A percentile compares a stretch with the other conserved stretches of the same genome.
These are phyloP conservation scores for Podocnemis expansa DNA, from an alignment of 2,113 vertebrate genomes.

Conservation along the genomic window DNA sequence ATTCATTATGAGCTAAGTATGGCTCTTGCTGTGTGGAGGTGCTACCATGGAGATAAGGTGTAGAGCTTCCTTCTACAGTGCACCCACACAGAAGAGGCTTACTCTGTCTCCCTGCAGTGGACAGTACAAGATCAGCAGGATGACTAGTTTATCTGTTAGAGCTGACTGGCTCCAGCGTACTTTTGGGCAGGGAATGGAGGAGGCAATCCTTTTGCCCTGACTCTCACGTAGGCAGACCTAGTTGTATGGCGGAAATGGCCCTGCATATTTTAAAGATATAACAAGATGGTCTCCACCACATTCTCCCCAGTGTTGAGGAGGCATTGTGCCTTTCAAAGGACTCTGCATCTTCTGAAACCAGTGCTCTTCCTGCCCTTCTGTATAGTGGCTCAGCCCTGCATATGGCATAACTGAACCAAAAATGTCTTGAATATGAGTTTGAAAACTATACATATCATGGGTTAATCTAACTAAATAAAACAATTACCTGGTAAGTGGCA, in stretches of 20 bases:
- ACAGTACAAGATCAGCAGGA: background rate
- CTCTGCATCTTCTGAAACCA: background rate
- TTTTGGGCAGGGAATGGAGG: background rate
- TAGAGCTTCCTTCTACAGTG: background rate
- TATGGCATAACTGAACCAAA: background rate
- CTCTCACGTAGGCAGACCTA: background rate
- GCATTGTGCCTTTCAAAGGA: background rate
- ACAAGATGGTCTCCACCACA: background rate
- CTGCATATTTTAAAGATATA: background rate
- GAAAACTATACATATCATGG: background rate
- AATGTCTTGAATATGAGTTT: background rate
- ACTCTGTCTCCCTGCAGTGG: background rate
- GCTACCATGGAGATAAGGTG: background rate
- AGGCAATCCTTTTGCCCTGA: background rate
- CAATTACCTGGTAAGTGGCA: constrained; percentile 25
- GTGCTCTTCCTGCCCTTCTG: accelerated
- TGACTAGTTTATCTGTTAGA: background rate
- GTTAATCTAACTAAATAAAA: background rate
- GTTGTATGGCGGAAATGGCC: background rate
- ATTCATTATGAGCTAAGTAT: background rate
- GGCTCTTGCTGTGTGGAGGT: accelerated
- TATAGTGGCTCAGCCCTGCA: background rate
- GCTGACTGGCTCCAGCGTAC: background rate
- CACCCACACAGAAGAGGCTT: background rate
- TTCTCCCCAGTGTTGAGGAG: accelerated